Evolutionary conservation across 2,113 vertebrate genomes (phyloP).

Genomic region (Alligator sinensis): DNA sequence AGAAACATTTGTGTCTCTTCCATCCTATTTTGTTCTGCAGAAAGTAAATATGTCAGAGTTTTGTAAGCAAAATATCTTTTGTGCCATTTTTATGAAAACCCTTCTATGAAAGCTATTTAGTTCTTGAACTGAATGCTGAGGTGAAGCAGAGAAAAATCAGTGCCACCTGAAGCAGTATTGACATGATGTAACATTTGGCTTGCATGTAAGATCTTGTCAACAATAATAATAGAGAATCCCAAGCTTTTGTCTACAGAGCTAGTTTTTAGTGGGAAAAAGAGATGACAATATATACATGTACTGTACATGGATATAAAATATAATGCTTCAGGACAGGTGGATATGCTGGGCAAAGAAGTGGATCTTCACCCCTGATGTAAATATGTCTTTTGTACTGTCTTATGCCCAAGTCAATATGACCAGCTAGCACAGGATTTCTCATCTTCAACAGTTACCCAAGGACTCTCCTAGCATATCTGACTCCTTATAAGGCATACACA

Average conservation of each 20-base stretch:
- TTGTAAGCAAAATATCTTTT: not conserved
- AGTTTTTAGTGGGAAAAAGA: not conserved
- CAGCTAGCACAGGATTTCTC: not conserved
- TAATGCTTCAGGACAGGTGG: not conserved
- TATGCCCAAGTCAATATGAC: accelerated
- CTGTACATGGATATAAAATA: not conserved
- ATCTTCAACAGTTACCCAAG: not conserved
- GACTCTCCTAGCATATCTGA: not conserved
- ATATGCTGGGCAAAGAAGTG: not conserved
- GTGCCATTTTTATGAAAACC: not conserved
- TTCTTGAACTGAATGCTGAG: not conserved
- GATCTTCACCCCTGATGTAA: not conserved
- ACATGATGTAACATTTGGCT: not conserved
- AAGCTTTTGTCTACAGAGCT: not conserved
- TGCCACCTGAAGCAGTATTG: not conserved
- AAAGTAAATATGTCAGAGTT: not conserved
- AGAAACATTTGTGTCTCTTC: not conserved
- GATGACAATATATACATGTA: not conserved
- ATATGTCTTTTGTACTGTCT: not conserved
- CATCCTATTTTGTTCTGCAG: not conserved
- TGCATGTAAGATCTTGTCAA: not conserved
- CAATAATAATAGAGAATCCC: not conserved
- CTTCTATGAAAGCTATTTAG: not conserved
- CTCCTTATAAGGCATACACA: not conserved
- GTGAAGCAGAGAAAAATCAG: not conserved